Evolutionary conservation across 1,140 invertebrate genomes (phyloP), one percentile per base, ranked within the genome.

Genomic region (Papilio aristodemus): DNA sequence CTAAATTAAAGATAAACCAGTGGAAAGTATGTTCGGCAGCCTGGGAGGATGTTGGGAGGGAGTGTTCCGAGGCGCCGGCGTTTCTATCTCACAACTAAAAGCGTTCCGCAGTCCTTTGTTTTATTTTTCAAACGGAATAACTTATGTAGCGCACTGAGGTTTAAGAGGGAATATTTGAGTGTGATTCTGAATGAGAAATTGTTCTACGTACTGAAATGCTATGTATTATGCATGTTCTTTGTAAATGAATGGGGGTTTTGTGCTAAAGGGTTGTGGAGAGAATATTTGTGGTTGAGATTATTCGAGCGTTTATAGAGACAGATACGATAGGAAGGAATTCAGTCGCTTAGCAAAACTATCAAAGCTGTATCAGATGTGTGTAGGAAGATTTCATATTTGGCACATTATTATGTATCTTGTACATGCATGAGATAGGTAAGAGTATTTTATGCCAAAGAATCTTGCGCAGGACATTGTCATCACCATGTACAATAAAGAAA

Each of bases 211-310:
- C 68, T 50, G 67, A 76, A 72, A 71, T 71, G 68, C 46, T 37
- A 76, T 76, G 74, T 78, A 78, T 78, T 73, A 78, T 78, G 76
- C 73, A 78, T 76, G 76, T 76, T 76, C 63, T 70, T 71, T 71
- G 46, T 73, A 73, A 78, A 78, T 78, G 70, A 78, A 78, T 74
- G 71, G 71, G 41, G 71, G 68, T 77, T 74, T 67, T 46, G 69
- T 66, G 63, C 63, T 66, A 66, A 66, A 41, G 62, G 59, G 68
- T 68, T 46, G 58, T 32, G 39, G 57, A 63, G 60, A 67, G 63
- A 46, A 64, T 71, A 69, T 74, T 69, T 70, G 58, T 68, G 64
- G 66, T 46, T 50, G 43, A 22, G 27, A 59, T 69, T 63, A 64
- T 59, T 50, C 54, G 9, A 41, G 37, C 36, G 67, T 19, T 46